A percentile compares a stretch with the other conserved stretches of the same genome.
Conservation (phyloP, 2,113 vertebrate genomes). For the Megalops atlanticus region DNA sequence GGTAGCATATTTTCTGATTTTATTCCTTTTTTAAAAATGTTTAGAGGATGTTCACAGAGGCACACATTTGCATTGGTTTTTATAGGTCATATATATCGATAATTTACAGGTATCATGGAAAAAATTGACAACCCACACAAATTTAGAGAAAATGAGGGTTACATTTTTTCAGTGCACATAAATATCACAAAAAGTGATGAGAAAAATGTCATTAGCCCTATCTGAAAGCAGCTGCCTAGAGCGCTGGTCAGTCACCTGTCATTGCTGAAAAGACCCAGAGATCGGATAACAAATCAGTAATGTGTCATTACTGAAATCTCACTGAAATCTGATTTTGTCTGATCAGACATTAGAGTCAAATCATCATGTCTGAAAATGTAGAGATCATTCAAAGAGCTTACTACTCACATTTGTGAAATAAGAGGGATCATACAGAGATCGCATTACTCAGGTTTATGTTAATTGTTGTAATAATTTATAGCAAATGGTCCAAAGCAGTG, state of each 20-base stretch:
- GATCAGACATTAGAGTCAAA: too few relatives aligned
- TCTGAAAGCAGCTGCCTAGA: too few relatives aligned
- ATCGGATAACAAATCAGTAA: not conserved
- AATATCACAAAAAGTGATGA: too few relatives aligned
- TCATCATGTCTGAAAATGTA: too few relatives aligned
- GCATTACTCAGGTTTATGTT: not conserved
- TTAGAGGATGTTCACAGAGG: too few relatives aligned
- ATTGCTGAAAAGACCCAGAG: not conserved
- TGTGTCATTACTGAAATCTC: not conserved
- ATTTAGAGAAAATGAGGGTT: not conserved
- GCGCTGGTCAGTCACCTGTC: not conserved
- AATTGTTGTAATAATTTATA: not conserved
- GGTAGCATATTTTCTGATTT: too few relatives aligned
- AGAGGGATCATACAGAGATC: not conserved
- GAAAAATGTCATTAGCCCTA: too few relatives aligned
- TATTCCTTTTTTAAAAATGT: too few relatives aligned
- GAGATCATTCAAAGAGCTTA: too few relatives aligned
- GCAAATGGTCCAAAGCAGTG: not conserved
- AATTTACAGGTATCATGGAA: not conserved
- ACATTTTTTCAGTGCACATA: not conserved
- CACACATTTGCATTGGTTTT: too few relatives aligned
- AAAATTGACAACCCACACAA: not conserved
- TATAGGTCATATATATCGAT: too few relatives aligned
- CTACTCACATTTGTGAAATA: too few relatives aligned
- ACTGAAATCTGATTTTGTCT: not conserved